These are phyloP conservation scores for Lasioglossum pauxillum DNA, from an alignment of 2,888 invertebrate species.

Conservation along the genomic window DNA sequence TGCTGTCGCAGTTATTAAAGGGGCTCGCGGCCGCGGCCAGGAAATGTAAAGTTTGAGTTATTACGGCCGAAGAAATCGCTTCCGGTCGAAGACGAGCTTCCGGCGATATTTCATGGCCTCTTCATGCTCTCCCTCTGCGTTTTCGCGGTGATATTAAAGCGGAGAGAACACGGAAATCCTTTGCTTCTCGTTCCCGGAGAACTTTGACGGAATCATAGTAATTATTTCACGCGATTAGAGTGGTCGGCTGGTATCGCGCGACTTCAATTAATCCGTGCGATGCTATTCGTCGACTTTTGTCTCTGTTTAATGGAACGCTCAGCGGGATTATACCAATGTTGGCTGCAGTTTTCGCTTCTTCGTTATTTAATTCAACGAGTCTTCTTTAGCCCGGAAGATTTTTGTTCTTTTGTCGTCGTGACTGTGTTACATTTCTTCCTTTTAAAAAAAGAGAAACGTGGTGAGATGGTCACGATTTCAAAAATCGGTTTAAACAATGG, in stretches of 20 bases:
- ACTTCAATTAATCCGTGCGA: slow-evolving; percentile 9
- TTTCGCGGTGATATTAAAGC: background rate
- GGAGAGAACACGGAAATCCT: background rate
- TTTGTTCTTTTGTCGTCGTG: too few relatives aligned
- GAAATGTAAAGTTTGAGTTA: slow-evolving; percentile 38
- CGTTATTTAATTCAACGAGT: too few relatives aligned
- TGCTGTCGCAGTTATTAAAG: slow-evolving; percentile 11
- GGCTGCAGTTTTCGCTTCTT: background rate
- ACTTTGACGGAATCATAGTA: slow-evolving; percentile 12
- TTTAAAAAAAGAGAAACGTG: too few relatives aligned
- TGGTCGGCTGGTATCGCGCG: slow-evolving; percentile 14
- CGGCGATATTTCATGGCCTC: slow-evolving; percentile 10
- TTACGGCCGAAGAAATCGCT: slow-evolving; percentile 29
- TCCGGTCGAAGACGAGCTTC: slow-evolving; percentile 34
- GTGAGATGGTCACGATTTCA: too few relatives aligned
- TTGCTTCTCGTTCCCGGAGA: background rate
- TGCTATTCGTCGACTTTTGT: background rate
- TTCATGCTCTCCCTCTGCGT: background rate
- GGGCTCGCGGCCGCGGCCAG: background rate
- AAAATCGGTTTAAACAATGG: too few relatives aligned
- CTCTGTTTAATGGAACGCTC: background rate
- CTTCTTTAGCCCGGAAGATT: too few relatives aligned
- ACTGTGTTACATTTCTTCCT: too few relatives aligned
- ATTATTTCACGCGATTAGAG: slow-evolving; percentile 34
- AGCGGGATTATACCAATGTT: background rate